A percentile compares a stretch with the other conserved stretches of the same genome.
Evolutionary conservation across 2,797 vertebrate species (phyloP).

Genomic region (Chelonia mydas): DNA sequence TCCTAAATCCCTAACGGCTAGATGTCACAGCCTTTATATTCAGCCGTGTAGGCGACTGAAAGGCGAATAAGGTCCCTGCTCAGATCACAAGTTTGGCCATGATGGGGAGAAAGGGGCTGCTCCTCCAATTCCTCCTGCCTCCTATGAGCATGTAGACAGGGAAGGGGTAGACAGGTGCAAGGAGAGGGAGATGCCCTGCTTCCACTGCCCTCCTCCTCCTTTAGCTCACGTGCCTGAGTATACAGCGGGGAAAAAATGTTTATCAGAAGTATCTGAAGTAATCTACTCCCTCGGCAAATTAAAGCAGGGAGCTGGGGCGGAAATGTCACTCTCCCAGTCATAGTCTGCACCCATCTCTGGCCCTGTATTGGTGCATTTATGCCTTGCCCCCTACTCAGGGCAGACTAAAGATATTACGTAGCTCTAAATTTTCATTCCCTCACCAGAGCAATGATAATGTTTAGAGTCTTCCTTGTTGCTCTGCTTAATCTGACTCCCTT

Average conservation of each 20-base stretch:
- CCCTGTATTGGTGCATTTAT: accelerated
- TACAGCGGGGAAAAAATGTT: not conserved
- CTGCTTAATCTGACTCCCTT: not conserved
- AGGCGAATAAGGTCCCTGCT: accelerated
- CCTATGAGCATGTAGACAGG: not conserved
- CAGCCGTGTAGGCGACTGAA: not conserved
- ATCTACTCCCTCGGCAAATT: not conserved
- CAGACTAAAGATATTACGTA: not conserved
- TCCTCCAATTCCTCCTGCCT: not conserved
- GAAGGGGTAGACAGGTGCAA: not conserved
- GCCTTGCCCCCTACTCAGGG: accelerated
- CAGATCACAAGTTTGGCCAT: not conserved
- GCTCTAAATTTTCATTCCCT: not conserved
- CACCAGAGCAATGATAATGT: not conserved
- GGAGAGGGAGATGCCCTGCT: not conserved
- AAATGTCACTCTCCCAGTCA: not conserved
- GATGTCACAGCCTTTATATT: not conserved
- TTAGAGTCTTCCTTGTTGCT: not conserved
- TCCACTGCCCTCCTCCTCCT: not conserved
- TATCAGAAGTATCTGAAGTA: not conserved
- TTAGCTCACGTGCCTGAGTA: not conserved
- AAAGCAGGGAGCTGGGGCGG: not conserved
- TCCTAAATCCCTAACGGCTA: not conserved
- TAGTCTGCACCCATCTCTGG: accelerated
- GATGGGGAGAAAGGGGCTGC: not conserved